A percentile compares a stretch with the other conserved stretches of the same genome.
phyloP scores from a whole-genome alignment of 2,113 vertebrate species.

The Marmota monax region DNA sequence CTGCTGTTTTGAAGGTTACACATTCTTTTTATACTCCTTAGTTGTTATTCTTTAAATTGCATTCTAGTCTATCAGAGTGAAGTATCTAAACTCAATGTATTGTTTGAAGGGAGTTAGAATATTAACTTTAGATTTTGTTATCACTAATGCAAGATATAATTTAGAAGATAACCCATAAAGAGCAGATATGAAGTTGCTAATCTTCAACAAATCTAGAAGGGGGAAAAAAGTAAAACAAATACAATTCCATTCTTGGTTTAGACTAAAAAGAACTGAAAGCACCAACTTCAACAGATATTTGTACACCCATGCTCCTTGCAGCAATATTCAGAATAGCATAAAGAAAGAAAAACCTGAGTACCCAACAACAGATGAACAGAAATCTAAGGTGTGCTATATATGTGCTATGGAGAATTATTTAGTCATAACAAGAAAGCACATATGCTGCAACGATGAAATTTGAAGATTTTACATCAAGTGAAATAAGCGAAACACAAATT shows the following conservation, averaged over 20 bases:
- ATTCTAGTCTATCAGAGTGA: neutral
- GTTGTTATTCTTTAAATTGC: neutral
- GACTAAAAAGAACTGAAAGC: neutral
- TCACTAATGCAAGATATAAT: neutral
- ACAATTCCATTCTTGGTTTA: neutral
- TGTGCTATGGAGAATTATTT: neutral
- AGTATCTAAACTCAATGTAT: neutral
- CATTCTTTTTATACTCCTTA: neutral
- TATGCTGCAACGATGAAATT: neutral
- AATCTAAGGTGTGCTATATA: neutral
- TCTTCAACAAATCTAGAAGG: neutral
- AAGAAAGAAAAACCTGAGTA: neutral
- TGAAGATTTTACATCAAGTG: neutral
- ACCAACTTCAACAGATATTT: neutral
- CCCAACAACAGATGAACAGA: neutral
- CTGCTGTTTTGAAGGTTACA: neutral
- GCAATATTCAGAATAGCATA: neutral
- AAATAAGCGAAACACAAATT: neutral
- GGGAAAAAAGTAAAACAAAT: slow-evolving; percentile 11
- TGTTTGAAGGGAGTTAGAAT: neutral
- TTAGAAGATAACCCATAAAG: neutral
- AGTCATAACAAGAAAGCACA: neutral
- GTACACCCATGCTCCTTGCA: neutral
- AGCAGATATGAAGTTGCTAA: neutral
- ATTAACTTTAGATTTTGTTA: neutral